Conservation (phyloP, 2,797 vertebrate species). For the Tapera naevia region DNA sequence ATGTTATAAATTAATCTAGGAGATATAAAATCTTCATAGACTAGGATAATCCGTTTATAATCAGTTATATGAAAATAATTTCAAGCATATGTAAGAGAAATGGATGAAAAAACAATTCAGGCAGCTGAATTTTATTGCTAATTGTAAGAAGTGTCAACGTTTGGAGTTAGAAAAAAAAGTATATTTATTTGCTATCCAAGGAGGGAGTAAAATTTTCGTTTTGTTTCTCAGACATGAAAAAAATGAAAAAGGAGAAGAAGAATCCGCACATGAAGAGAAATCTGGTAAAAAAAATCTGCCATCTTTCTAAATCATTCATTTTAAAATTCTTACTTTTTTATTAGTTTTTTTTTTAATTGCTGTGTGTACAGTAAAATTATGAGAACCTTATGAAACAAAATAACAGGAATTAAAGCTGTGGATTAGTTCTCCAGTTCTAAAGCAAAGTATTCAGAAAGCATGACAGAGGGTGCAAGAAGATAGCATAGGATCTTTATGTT, state of each 20-base stretch:
- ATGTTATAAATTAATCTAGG: not conserved
- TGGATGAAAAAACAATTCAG: not conserved
- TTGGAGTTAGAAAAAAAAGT: not conserved
- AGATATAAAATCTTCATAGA: not conserved
- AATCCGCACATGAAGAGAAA: slow-evolving; percentile 52
- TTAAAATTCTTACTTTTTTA: not conserved
- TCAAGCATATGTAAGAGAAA: not conserved
- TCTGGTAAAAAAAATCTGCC: slow-evolving; percentile 75
- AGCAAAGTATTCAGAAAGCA: not conserved
- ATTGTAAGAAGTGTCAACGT: not conserved
- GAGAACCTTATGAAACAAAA: not conserved
- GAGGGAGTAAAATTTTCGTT: not conserved
- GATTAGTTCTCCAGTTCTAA: not conserved
- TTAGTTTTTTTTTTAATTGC: not conserved
- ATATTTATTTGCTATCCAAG: not conserved
- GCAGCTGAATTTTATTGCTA: too few species aligned
- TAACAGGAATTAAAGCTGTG: not conserved
- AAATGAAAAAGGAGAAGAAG: slow-evolving; percentile 41
- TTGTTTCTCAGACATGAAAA: slow-evolving; percentile 64
- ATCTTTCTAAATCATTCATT: not conserved
- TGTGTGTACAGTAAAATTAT: not conserved
- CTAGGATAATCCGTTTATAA: not conserved
- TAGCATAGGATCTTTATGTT: not conserved
- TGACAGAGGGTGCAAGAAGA: not conserved
- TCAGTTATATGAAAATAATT: not conserved